Evolutionary conservation across 2,797 vertebrate species (phyloP).

Genomic region (Paratrypauchen microcephalus): DNA sequence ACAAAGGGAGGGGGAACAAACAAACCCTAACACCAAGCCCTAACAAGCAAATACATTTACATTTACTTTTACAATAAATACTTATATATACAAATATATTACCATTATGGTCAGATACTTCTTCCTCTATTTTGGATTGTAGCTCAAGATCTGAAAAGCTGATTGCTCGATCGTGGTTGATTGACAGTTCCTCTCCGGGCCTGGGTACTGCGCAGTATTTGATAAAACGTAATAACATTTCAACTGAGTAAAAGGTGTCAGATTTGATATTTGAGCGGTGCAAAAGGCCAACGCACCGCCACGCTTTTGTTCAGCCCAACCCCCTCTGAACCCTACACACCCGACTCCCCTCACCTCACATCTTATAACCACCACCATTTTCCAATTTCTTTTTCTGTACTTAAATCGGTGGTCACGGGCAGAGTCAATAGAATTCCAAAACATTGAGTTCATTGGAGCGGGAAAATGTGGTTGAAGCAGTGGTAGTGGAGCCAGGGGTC

Average conservation of each 20-base stretch:
- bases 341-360: slow-evolving; percentile 53
- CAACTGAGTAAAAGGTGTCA: slow-evolving; percentile 50
- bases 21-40: no score
- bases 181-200: slow-evolving; percentile 26
- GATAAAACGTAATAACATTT: slow-evolving; percentile 60
- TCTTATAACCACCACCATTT: slow-evolving; percentile 40
- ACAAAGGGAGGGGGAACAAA: no score
- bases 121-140: not conserved
- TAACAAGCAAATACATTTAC: no score
- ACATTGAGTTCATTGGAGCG: not conserved
- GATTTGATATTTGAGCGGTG: slow-evolving; percentile 55
- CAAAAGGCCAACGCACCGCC: slow-evolving; percentile 22
- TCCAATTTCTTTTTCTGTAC: slow-evolving; percentile 4
- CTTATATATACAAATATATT: no score
- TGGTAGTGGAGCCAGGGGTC: slow-evolving; percentile 16
- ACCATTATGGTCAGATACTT: not conserved
- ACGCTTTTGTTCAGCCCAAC: slow-evolving; percentile 13
- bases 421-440: slow-evolving; percentile 20
- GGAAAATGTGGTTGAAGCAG: slow-evolving; percentile 34
- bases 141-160: slow-evolving; percentile 39
- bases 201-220: slow-evolving; percentile 23
- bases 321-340: slow-evolving; percentile 13
- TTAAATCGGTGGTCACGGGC: slow-evolving; percentile 33
- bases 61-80: no score
- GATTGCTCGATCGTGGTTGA: slow-evolving; percentile 48